Conservation (phyloP, 2,888 invertebrate species). For the Colletes collaris region DNA sequence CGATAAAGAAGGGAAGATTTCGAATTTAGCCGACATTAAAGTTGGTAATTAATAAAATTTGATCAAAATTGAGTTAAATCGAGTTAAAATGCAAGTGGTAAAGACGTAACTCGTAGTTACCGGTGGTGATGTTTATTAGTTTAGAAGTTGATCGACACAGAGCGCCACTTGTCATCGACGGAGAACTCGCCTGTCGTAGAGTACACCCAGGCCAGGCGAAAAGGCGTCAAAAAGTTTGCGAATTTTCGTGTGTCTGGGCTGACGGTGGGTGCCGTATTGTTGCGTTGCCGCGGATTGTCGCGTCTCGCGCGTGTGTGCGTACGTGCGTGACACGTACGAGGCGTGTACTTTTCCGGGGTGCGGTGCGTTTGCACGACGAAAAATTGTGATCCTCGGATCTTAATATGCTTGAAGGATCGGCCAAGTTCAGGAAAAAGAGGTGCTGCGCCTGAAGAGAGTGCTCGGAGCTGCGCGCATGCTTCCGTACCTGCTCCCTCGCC, state of each 20-base stretch:
- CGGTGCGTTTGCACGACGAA: constrained; percentile 61
- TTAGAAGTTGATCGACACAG: constrained; percentile 41
- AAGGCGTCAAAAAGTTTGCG: constrained; percentile 71
- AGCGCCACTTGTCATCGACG: constrained; percentile 56
- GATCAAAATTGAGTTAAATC: not conserved
- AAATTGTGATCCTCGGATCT: constrained; percentile 50
- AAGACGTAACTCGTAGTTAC: constrained; percentile 28
- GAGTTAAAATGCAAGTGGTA: constrained; percentile 11
- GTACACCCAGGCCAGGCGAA: constrained; percentile 57
- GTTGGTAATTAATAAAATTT: not conserved
- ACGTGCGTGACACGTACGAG: constrained; percentile 76
- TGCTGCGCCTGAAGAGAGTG: constrained; percentile 64
- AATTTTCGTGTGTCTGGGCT: constrained; percentile 65
- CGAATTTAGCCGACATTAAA: too few relatives aligned
- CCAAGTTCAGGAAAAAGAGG: constrained; percentile 62
- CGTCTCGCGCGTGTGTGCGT: constrained; percentile 62
- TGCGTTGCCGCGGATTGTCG: constrained; percentile 64
- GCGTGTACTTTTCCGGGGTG: constrained; percentile 79
- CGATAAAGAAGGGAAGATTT: too few relatives aligned
- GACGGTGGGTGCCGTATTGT: constrained; percentile 65
- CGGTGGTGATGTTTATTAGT: constrained; percentile 39
- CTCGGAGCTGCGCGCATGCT: constrained; percentile 73
- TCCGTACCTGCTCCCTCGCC: constrained; percentile 78
- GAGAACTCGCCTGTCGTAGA: constrained; percentile 56
- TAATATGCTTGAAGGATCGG: constrained; percentile 69